Base-by-base conservation (phyloP, 2,113 vertebrate genomes). In the Emydura subglobosa region DNA sequence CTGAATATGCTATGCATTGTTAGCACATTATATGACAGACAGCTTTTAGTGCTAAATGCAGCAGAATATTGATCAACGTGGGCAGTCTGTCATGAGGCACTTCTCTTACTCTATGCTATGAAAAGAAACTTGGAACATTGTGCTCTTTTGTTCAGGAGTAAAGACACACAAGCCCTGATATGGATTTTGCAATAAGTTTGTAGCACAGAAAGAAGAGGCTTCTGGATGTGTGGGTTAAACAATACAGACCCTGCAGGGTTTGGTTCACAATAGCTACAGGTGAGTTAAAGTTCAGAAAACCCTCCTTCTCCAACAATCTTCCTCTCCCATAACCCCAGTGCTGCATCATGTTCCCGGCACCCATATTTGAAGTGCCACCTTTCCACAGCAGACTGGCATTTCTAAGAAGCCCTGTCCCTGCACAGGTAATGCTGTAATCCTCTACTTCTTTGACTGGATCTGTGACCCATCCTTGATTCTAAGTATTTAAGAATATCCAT, bases 401-500 rank as follows among this genome's bases (percentile, higher is more conserved):
- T 97, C 93, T 96, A 96, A 96, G 96, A 92, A 95, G 93, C 96
- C 95, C 96, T 95, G 93, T 96, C 96, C 95, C 85, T 91, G 87
- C 76, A 93, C 79, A 81, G 95, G 93, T 94, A 92, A 97, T n/a
- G 95, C 92, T 93, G 95, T 10, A n/a, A 68, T 68, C 14, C 61
- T 65, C 31, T 61, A 14, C 29, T 59, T 59, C 12, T 68, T 68
- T n/a, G 34, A n/a, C 14, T 68, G 31, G 16, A 68, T 68, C 16
- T 68, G 65, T n/a, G 34, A 68, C 65, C 61, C 65, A 68, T n/a
- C 17, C 34, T 68, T 68, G 7, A 68, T n/a, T 68, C 65, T 34
- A 68, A 68, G 65, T n/a, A 68, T 68, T n/a, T n/a, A 68, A 68
- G 65, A 68, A n/a, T 17, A 65, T 65, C 61, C 34, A 14, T 65